A percentile compares a stretch with the other conserved stretches of the same genome.
Conservation (phyloP, 2,888 invertebrate genomes). For the Scaptomyza tumidula region DNA sequence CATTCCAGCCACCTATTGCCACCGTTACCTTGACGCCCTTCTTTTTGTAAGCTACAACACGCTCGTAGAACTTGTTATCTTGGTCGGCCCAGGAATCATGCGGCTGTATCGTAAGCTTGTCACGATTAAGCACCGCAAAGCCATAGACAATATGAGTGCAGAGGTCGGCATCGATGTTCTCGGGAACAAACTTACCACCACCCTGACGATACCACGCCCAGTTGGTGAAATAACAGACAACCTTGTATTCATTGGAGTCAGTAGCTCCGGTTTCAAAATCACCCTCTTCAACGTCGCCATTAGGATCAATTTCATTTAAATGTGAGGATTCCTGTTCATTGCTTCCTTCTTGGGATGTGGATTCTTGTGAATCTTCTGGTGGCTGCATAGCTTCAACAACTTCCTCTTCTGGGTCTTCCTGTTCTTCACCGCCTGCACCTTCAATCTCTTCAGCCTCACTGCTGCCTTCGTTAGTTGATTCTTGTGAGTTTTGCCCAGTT, state of each 20-base stretch:
- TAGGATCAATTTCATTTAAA: slow-evolving; percentile 70
- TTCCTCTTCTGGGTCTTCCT: slow-evolving; percentile 26
- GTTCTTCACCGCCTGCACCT: slow-evolving; percentile 29
- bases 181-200: slow-evolving; percentile 91
- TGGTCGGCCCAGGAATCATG: slow-evolving; percentile 95
- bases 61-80: slow-evolving; percentile 96
- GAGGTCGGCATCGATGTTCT: slow-evolving; percentile 92
- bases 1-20: slow-evolving; percentile 98
- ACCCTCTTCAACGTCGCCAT: slow-evolving; percentile 74
- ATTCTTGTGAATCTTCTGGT: slow-evolving; percentile 12
- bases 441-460: slow-evolving; percentile 34
- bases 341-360: slow-evolving; percentile 29
- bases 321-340: slow-evolving; percentile 29
- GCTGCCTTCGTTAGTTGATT: slow-evolving; percentile 21
- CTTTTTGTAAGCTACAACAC: slow-evolving; percentile 90
- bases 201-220: slow-evolving; percentile 97
- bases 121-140: slow-evolving; percentile 93
- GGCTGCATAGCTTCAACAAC: slow-evolving; percentile 28
- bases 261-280: slow-evolving; percentile 55
- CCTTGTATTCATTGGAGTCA: slow-evolving; percentile 87
- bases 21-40: slow-evolving; percentile 92
- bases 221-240: slow-evolving; percentile 96
- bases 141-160: slow-evolving; percentile 97
- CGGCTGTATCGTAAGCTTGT: slow-evolving; percentile 90
- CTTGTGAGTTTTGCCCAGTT: slow-evolving; percentile 35